Evolutionary conservation across 2,797 vertebrate species (phyloP).

Genomic region (Gymnoscopelus microlampas): DNA sequence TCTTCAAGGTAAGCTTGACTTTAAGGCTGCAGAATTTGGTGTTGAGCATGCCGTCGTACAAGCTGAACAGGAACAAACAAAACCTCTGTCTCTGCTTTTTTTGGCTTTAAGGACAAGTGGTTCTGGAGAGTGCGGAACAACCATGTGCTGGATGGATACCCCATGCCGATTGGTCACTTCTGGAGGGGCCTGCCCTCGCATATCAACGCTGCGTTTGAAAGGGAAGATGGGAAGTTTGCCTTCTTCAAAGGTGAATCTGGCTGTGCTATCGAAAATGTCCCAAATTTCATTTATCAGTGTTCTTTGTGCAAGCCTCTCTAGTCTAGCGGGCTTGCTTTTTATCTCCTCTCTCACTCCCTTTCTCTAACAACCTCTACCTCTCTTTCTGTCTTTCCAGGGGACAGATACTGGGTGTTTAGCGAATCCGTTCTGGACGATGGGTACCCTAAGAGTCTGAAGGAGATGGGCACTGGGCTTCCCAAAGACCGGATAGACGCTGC

Average conservation of each 20-base stretch:
- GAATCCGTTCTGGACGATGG: constrained; percentile 86
- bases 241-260: constrained; percentile 89
- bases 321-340: neutral
- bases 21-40: neutral
- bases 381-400: constrained; percentile 74
- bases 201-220: constrained; percentile 88
- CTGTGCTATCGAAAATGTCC: neutral
- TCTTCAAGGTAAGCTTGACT: constrained; percentile 86
- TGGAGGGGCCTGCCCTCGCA: constrained; percentile 88
- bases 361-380: neutral
- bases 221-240: constrained; percentile 91
- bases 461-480: constrained; percentile 89
- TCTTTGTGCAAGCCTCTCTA: neutral
- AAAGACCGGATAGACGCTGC: constrained; percentile 89
- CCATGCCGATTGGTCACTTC: constrained; percentile 92
- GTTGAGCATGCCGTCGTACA: neutral
- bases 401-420: constrained; percentile 90
- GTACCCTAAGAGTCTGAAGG: constrained; percentile 86
- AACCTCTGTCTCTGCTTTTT: neutral
- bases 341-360: neutral
- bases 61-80: neutral
- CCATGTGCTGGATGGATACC: constrained; percentile 90
- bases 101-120: constrained; percentile 86
- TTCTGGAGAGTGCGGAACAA: constrained; percentile 91
- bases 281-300: too few relatives aligned